Evolutionary conservation across 2,113 vertebrate genomes (phyloP), one percentile per base, ranked within the genome.

Genomic region (Osmerus mordax): DNA sequence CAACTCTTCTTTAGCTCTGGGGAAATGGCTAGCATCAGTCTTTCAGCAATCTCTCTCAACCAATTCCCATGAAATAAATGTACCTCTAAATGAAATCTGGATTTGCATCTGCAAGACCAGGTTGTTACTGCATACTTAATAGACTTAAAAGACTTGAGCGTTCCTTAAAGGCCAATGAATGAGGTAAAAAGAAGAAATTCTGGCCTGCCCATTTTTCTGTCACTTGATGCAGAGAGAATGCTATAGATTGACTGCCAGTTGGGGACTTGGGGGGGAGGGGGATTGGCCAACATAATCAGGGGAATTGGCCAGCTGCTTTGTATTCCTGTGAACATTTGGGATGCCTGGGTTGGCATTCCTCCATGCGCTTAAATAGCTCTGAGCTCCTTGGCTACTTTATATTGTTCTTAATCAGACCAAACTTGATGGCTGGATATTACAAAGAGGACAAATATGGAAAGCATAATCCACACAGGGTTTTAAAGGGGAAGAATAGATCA

Each of bases 211-310:
- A 28, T 28, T 3, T 28, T 28, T 28, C 2, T 28, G 25, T 28
- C 25, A 28, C 25, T 28, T 28, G 3, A 28, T 28, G 25, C 25
- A 28, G 2, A n/a, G 59, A 3, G 15, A 5, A 1, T 14, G 13
- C 29, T 52, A 19, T 28, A 58, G 14, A 52, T 18, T 21, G 12
- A 59, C 15, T 36, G 36, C 58, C 19, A 23, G 23, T 23, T 23
- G 23, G 23, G n/a, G 21, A 9, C 7, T 32, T 5, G 29, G 32
- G 7, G 36, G 36, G 36, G 36, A 9, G 7, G 36, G 36, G 36
- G 8, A 8, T 41, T 41, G 36, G 36, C 36, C 7, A 55, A 28
- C 64, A 64, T 56, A 25, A 64, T 75, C 73, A 28, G 28, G 59
- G 59, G n/a, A 47, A 25, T 69, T 32, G 28, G 18, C 7, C 2